A percentile compares a stretch with the other conserved stretches of the same genome.
These are phyloP conservation scores for Copidosoma floridanum DNA, from an alignment of 1,140 invertebrate genomes.

Conservation along the genomic window DNA sequence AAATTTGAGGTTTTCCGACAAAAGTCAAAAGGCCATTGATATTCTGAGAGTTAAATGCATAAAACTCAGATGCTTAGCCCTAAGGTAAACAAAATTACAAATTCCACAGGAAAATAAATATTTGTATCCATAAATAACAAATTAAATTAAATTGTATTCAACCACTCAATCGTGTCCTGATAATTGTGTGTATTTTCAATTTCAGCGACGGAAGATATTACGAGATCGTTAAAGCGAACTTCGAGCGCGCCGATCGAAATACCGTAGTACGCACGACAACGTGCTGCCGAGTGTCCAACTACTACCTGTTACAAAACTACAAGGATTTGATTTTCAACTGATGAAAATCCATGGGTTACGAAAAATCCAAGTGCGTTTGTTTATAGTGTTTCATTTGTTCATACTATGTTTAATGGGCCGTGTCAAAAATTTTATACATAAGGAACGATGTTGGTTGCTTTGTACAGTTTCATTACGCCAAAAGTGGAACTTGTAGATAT, in stretches of 20 bases:
- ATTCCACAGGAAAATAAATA: background rate
- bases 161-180: background rate
- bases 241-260: constrained; percentile 93
- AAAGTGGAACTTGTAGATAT: too few species aligned
- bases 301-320: constrained; percentile 88
- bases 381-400: too few species aligned
- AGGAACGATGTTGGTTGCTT: too few species aligned
- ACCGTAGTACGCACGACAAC: constrained; percentile 96
- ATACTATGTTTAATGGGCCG: too few species aligned
- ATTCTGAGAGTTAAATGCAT: constrained; percentile 85
- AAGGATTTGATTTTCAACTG: constrained; percentile 93
- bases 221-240: constrained; percentile 98
- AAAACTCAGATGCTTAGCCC: constrained; percentile 77
- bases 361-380: too few species aligned
- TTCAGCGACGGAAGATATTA: constrained; percentile 97
- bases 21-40: constrained; percentile 96
- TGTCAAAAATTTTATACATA: too few species aligned
- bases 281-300: constrained; percentile 86
- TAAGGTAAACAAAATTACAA: constrained; percentile 65
- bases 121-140: too few species aligned
- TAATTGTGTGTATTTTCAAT: constrained; percentile 28
- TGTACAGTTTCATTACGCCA: too few species aligned
- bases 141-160: too few species aligned
- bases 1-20: constrained; percentile 96
- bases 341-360: too few species aligned